These are phyloP conservation scores for Tetragonisca angustula DNA, from an alignment of 2,888 invertebrate genomes.

Conservation along the genomic window DNA sequence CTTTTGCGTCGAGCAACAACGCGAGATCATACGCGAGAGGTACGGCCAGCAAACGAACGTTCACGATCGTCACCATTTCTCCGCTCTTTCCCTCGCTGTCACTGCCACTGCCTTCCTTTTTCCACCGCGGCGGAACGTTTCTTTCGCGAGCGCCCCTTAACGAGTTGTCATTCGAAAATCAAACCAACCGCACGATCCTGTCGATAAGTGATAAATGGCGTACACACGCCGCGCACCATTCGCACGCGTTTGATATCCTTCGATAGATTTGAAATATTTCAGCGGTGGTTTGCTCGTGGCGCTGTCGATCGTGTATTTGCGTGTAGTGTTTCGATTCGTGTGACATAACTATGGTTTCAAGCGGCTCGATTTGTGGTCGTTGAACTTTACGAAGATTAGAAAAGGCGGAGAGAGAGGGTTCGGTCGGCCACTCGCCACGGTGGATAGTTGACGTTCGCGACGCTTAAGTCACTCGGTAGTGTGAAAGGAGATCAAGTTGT, in stretches of 20 bases:
- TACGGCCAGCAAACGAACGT: constrained; percentile 10
- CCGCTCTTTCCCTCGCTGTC: background rate
- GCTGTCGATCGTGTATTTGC: constrained; percentile 11
- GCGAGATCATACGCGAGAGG: constrained; percentile 26
- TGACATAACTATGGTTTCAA: constrained; percentile 25
- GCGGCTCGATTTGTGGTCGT: constrained; percentile 27
- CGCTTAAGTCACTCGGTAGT: constrained; percentile 48
- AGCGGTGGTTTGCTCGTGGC: background rate
- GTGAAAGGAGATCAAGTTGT: constrained; percentile 39
- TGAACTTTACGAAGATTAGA: constrained; percentile 48
- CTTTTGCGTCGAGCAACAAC: constrained; percentile 4
- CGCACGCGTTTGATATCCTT: background rate
- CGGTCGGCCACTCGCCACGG: background rate
- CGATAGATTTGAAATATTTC: background rate
- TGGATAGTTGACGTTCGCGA: constrained; percentile 56
- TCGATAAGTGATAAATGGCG: no score
- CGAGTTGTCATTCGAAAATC: no score
- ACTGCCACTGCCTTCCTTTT: background rate
- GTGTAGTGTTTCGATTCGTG: constrained; percentile 3
- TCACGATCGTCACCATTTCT: background rate
- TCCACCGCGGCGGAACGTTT: background rate
- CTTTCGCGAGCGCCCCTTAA: background rate
- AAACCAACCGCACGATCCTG: background rate
- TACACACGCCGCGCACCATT: background rate
- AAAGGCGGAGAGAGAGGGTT: constrained; percentile 35